Conservation (phyloP, 2,113 vertebrate species). For the Brachypodius melanocephalos region DNA sequence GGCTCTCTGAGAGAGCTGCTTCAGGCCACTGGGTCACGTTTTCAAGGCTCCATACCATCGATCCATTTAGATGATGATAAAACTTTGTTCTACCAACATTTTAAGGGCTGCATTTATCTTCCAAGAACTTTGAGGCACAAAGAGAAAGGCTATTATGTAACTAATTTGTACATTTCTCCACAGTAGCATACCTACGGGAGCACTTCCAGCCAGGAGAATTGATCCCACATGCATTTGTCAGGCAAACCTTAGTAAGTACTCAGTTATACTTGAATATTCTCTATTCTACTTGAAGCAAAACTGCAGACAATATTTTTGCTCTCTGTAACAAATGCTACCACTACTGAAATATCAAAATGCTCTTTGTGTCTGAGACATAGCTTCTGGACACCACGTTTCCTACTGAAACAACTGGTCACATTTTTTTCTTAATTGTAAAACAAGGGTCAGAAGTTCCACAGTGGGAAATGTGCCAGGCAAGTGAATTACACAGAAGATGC, state of each 20-base stretch:
- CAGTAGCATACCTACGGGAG: neutral
- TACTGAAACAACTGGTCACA: neutral
- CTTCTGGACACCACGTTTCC: neutral
- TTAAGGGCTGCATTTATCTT: neutral
- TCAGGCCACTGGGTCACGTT: neutral
- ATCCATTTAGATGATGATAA: neutral
- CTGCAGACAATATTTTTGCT: neutral
- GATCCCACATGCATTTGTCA: neutral
- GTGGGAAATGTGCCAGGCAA: neutral
- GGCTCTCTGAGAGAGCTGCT: neutral
- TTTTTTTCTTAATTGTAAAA: neutral
- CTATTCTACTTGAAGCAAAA: constrained; percentile 12
- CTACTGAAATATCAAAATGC: neutral
- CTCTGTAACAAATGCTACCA: neutral
- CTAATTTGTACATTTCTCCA: neutral
- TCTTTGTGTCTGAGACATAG: neutral
- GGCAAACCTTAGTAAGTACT: neutral
- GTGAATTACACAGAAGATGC: neutral
- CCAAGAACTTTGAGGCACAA: neutral
- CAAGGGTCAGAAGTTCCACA: neutral
- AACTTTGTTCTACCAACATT: constrained; percentile 4
- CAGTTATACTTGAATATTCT: neutral
- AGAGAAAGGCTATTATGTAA: neutral
- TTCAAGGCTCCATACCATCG: neutral
- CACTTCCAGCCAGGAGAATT: neutral